Evolutionary conservation across 2,113 vertebrate species (phyloP), one percentile per base, ranked within the genome.

Genomic region (Regulus satrapa): DNA sequence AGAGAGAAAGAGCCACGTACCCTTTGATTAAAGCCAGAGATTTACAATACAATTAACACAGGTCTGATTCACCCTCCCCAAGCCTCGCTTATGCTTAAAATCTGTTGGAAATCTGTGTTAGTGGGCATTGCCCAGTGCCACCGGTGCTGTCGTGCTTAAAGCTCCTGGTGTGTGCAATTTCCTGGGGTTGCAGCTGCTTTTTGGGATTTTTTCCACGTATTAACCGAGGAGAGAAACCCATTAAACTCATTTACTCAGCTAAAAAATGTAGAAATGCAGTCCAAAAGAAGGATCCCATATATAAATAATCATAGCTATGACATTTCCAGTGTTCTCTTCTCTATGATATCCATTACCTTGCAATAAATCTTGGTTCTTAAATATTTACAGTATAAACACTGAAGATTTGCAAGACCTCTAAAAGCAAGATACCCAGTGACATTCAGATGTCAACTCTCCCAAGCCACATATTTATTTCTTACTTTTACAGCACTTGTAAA

Each of bases 361-460:
- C 54, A 88, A 80, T 81, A 89, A 80, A 92, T 89, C 56, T 81
- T 66, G 19, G 55, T 48, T 83, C 83, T 95, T 88, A 66, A 95
- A 78, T 93, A 90, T 86, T 84, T 86, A 81, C 4, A 8, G 29
- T 63, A n/a, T 80, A 77, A 94, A 89, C 85, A 75, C 7, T 48
- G 43, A 51, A 78, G 56, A 77, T 38, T 38, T 92, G 34, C 58
- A 77, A 12, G 54, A 46, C 5, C 52, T 93, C 56, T 29, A 73
- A 80, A 92, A 92, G 28, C 43, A 68, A 96, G 74, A 72, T 71
- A 77, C 25, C 76, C 45, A 56, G 55, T 74, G 79, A 77, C 85
- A 58, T 85, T 93, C 67, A 76, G 45, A 75, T 51, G 9, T 56
- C 38, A 66, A 66, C 43, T 90, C 52, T 63, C 23, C 38, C 46